Evolutionary conservation across 2,888 invertebrate species (phyloP).

Genomic region (Abrostola tripartita): DNA sequence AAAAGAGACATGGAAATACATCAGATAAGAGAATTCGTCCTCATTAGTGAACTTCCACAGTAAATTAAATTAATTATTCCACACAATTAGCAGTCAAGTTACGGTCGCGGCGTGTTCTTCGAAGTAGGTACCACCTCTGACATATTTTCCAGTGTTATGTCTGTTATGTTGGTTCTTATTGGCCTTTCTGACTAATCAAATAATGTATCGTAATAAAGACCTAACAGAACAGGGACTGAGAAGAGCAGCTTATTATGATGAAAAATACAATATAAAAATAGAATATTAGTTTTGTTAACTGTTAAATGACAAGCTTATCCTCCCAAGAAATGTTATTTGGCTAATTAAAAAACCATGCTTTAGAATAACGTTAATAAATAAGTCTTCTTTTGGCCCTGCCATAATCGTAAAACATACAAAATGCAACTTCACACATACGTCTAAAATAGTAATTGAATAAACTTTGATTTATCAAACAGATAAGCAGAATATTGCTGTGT

Average conservation of each 20-base stretch:
- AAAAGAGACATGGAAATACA: not conserved
- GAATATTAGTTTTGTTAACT: not conserved
- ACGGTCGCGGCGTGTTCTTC: not conserved
- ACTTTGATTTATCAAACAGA: not conserved
- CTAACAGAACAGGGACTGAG: not conserved
- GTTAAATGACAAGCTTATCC: too few species aligned
- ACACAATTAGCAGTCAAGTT: not conserved
- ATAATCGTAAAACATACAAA: too few species aligned
- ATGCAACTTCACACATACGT: too few species aligned
- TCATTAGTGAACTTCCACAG: not conserved
- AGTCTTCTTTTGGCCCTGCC: too few species aligned
- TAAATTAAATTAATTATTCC: not conserved
- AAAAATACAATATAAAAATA: not conserved
- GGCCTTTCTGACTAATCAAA: slow-evolving; percentile 3
- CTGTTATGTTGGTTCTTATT: not conserved
- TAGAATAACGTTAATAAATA: too few species aligned
- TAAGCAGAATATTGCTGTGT: not conserved
- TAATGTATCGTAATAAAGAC: slow-evolving; percentile 1
- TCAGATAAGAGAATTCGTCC: not conserved
- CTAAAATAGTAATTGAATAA: not conserved
- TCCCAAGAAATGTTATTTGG: too few species aligned
- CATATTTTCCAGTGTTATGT: not conserved
- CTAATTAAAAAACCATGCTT: too few species aligned
- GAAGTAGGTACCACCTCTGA: not conserved
- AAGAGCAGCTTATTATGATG: not conserved